phyloP scores from a whole-genome alignment of 2,113 vertebrate species.

The Ophthalmolycus amberensis region DNA sequence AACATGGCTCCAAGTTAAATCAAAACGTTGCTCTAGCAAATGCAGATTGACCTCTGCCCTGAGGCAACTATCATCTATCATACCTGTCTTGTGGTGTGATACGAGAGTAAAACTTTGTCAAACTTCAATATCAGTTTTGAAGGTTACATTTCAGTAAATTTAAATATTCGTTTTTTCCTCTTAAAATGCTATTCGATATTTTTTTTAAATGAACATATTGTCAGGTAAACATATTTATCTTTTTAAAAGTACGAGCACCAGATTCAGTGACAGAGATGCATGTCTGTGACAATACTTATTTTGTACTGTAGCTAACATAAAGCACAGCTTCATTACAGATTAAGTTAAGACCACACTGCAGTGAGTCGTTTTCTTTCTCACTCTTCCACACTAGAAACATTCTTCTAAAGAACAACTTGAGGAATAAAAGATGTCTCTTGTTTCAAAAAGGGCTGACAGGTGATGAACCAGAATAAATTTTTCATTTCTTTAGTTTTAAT shows the following conservation, averaged over 20 bases:
- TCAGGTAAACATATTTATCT: conserved; percentile 10
- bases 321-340: conserved; percentile 14
- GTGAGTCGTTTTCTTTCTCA: conserved; percentile 19
- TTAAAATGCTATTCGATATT: not conserved
- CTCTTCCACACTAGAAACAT: not conserved
- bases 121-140: conserved; percentile 15
- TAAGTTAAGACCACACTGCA: conserved; percentile 11
- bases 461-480: conserved; percentile 16
- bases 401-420: conserved; percentile 16
- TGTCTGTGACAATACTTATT: conserved; percentile 14
- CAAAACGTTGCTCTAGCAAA: conserved; percentile 32
- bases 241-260: conserved; percentile 3
- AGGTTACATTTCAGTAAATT: not conserved
- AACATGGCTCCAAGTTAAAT: conserved; percentile 32
- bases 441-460: conserved; percentile 17
- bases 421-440: not conserved
- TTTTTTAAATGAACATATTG: not conserved
- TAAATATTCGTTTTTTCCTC: not conserved
- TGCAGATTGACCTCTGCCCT: conserved; percentile 35
- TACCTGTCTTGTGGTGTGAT: conserved; percentile 14
- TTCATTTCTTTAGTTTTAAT: conserved; percentile 13
- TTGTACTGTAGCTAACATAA: conserved; percentile 9
- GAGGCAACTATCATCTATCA: conserved; percentile 21
- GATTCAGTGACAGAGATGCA: not conserved
- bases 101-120: conserved; percentile 6